Evolutionary conservation across 2,888 invertebrate species (phyloP).

Genomic region (Pyralis farinalis): DNA sequence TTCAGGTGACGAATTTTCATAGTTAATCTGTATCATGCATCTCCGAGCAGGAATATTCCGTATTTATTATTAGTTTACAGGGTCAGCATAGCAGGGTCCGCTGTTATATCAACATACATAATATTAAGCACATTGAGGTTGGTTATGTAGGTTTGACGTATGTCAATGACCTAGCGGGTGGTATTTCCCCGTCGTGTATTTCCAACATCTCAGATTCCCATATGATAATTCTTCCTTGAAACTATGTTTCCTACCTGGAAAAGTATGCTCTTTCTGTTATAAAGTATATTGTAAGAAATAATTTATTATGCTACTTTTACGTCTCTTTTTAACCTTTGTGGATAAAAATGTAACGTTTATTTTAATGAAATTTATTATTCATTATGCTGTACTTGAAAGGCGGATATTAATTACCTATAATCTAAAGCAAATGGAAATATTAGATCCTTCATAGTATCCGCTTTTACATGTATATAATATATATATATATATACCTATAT

Average conservation of each 20-base stretch:
- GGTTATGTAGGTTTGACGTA: constrained; percentile 24
- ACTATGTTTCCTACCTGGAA: not conserved
- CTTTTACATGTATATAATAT: not conserved
- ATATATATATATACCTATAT: too few species aligned
- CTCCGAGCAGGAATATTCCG: too few species aligned
- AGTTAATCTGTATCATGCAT: too few species aligned
- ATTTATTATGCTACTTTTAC: too few species aligned
- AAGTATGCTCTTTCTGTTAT: too few species aligned
- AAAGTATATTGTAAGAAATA: too few species aligned
- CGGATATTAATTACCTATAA: constrained; percentile 6
- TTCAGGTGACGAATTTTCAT: too few species aligned
- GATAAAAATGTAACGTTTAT: too few species aligned
- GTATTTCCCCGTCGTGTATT: constrained; percentile 9
- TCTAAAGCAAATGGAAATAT: constrained; percentile 2
- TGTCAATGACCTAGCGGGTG: constrained; percentile 34
- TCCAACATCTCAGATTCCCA: not conserved
- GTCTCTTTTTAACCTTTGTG: too few species aligned
- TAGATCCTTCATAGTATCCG: constrained; percentile 7
- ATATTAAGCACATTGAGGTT: constrained; percentile 2
- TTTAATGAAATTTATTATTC: not conserved
- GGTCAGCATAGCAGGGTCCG: not conserved
- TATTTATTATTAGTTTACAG: not conserved
- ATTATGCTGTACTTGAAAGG: not conserved
- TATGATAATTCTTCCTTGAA: constrained; percentile 3
- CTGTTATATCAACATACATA: not conserved